Evolutionary conservation across 2,888 invertebrate genomes (phyloP).

Genomic region (Leptinotarsa juncta): DNA sequence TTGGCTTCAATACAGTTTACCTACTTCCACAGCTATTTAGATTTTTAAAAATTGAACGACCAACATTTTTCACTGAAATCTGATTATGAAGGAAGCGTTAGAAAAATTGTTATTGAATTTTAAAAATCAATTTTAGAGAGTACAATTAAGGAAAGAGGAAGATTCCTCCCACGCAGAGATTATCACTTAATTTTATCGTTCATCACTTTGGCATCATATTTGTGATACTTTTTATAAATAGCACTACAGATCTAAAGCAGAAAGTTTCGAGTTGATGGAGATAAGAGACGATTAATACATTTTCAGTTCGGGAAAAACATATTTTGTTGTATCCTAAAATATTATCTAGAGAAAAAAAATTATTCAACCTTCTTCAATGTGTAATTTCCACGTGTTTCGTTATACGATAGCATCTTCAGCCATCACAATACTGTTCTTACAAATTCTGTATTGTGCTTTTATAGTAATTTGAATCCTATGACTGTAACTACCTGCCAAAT

Average conservation of each 20-base stretch:
- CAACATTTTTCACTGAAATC: conserved; percentile 88
- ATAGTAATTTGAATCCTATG: too few relatives aligned
- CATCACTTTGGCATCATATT: background rate
- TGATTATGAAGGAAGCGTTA: conserved; percentile 15
- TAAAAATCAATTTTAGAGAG: too few relatives aligned
- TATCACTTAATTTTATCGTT: background rate
- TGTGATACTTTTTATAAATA: background rate
- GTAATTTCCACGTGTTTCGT: too few relatives aligned
- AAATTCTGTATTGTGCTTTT: too few relatives aligned
- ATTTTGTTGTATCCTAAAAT: too few relatives aligned
- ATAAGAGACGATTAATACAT: background rate
- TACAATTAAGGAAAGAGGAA: too few relatives aligned
- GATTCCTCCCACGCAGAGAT: background rate
- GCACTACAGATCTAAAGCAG: background rate
- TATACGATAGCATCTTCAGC: too few relatives aligned
- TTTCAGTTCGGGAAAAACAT: background rate
- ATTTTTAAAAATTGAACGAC: conserved; percentile 80
- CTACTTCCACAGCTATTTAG: conserved; percentile 83
- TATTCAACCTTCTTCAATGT: too few relatives aligned
- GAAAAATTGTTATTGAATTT: background rate
- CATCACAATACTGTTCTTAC: too few relatives aligned
- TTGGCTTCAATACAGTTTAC: conserved; percentile 84
- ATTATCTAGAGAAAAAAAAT: too few relatives aligned
- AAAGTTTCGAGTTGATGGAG: background rate
- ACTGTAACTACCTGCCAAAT: too few relatives aligned